Percentiles rank a stretch among this genome's conserved stretches.
phyloP scores from a whole-genome alignment of 2,888 invertebrate genomes.

The Phaonia tiefii region DNA sequence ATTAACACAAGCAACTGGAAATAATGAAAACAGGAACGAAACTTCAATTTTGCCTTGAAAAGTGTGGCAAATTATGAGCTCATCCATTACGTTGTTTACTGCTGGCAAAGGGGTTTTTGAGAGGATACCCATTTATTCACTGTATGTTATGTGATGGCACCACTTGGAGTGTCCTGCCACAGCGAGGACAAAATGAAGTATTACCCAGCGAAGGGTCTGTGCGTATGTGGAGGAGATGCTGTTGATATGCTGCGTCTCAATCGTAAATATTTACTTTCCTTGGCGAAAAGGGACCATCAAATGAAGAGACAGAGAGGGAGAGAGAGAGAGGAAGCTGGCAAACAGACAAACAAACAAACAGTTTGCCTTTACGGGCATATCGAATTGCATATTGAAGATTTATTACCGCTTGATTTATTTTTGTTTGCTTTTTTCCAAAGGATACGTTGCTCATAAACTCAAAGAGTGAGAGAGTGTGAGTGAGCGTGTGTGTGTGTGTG shows the following conservation, averaged over 20 bases:
- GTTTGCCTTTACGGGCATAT: slow-evolving; percentile 73
- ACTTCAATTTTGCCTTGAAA: slow-evolving; percentile 46
- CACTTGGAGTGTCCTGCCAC: slow-evolving; percentile 19
- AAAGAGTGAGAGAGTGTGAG: background rate
- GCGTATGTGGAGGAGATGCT: slow-evolving; percentile 25
- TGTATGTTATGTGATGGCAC: background rate
- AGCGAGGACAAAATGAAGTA: slow-evolving; percentile 19
- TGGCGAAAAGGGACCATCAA: slow-evolving; percentile 36
- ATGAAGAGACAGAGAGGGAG: background rate
- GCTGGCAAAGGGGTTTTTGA: background rate
- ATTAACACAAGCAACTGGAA: background rate
- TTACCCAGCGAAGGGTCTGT: slow-evolving; percentile 8
- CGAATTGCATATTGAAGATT: slow-evolving; percentile 78
- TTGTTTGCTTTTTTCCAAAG: slow-evolving; percentile 50
- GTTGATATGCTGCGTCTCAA: slow-evolving; percentile 45
- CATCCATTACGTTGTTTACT: slow-evolving; percentile 58
- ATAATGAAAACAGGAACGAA: background rate
- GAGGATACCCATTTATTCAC: background rate
- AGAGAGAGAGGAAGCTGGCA: background rate
- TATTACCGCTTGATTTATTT: slow-evolving; percentile 78
- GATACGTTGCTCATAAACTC: slow-evolving; percentile 13
- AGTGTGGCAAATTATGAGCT: slow-evolving; percentile 65
- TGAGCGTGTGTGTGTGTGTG: background rate
- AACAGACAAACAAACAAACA: slow-evolving; percentile 40
- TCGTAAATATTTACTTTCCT: slow-evolving; percentile 63